Percentiles rank a stretch among this genome's conserved stretches.
Evolutionary conservation across 2,888 invertebrate genomes (phyloP).

Genomic region (Fissipunctia ypsillon): DNA sequence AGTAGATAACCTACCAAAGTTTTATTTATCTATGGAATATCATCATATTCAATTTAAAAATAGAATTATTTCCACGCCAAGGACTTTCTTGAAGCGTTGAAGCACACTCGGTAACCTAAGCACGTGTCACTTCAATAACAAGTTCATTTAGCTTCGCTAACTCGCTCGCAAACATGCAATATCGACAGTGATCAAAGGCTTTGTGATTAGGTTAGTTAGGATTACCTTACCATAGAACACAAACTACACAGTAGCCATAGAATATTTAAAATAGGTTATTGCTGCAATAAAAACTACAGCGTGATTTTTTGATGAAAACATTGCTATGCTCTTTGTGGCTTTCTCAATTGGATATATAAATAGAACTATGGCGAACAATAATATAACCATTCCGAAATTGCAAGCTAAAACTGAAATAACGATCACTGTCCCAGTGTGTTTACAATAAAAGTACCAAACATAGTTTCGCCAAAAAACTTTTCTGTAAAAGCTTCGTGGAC

Average conservation of each 20-base stretch:
- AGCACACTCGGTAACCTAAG: slow-evolving; percentile 35
- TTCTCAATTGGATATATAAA: background rate
- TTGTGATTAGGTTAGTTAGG: slow-evolving; percentile 11
- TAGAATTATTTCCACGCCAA: slow-evolving; percentile 44
- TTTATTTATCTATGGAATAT: too few species aligned
- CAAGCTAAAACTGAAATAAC: background rate
- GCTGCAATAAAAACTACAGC: background rate
- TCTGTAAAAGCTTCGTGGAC: background rate
- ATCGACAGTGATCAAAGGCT: slow-evolving; percentile 33
- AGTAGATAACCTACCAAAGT: too few species aligned
- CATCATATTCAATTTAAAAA: slow-evolving; percentile 33
- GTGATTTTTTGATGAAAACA: background rate
- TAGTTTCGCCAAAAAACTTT: slow-evolving; percentile 18
- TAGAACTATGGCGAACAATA: background rate
- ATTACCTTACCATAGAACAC: background rate
- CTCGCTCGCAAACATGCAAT: slow-evolving; percentile 15
- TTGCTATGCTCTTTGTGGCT: background rate
- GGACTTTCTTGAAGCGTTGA: slow-evolving; percentile 47
- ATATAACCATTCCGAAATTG: background rate
- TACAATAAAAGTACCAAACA: slow-evolving; percentile 6
- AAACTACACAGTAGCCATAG: background rate
- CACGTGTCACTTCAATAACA: slow-evolving; percentile 60
- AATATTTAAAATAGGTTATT: background rate
- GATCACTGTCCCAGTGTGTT: background rate
- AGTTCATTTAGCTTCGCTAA: slow-evolving; percentile 48